Evolutionary conservation across 2,888 invertebrate species (phyloP).

Genomic region (Spisula subtruncata): DNA sequence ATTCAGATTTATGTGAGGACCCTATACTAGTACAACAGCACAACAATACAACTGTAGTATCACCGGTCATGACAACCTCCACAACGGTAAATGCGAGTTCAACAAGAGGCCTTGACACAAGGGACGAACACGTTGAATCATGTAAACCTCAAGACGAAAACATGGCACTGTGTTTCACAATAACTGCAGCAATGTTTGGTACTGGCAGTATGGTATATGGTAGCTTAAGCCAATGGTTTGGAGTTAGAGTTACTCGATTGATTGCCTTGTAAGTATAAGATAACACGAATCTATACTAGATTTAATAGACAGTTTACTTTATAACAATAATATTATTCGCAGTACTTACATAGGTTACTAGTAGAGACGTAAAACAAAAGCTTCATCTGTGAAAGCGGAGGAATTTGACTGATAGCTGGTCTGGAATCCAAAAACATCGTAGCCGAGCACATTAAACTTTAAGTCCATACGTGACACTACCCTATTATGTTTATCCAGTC

Average conservation of each 20-base stretch:
- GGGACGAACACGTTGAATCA: no score
- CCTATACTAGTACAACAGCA: no score
- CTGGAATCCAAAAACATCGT: no score
- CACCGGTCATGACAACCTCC: background rate
- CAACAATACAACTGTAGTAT: background rate
- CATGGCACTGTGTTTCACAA: background rate
- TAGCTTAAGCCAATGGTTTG: background rate
- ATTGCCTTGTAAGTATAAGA: background rate
- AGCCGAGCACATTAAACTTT: no score
- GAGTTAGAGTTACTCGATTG: background rate
- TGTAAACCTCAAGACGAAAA: background rate
- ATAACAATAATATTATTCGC: background rate
- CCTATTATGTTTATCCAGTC: no score
- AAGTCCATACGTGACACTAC: no score
- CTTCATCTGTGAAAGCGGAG: no score
- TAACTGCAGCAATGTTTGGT: background rate
- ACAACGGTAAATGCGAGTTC: background rate
- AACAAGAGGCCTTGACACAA: background rate
- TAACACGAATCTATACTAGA: background rate
- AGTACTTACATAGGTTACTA: background rate
- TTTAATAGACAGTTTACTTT: background rate
- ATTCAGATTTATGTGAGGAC: background rate
- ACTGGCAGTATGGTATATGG: background rate
- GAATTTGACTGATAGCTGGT: no score
- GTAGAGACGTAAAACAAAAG: background rate